These are phyloP conservation scores for Nipponacmea schrenckii DNA, from an alignment of 2,888 invertebrate genomes.

Conservation along the genomic window DNA sequence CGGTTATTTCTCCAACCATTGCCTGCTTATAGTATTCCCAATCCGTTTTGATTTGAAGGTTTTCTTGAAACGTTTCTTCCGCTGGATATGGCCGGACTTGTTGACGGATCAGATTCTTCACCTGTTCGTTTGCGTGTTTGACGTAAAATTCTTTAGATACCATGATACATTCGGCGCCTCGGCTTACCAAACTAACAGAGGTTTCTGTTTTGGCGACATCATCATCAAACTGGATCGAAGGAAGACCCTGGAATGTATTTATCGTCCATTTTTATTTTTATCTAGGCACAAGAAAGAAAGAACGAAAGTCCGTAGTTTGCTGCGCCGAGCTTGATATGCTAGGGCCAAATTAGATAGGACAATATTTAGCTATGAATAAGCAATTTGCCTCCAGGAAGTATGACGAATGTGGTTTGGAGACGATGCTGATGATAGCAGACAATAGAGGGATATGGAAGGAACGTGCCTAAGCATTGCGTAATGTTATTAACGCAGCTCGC, in stretches of 20 bases:
- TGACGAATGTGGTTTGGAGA: no score
- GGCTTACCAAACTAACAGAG: constrained; percentile 60
- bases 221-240: constrained; percentile 56
- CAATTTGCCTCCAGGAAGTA: no score
- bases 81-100: constrained; percentile 59
- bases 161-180: constrained; percentile 66
- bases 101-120: constrained; percentile 52
- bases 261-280: not conserved
- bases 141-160: constrained; percentile 61
- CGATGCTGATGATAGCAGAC: no score
- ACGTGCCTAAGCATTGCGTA: no score
- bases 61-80: constrained; percentile 59
- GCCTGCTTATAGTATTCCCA: constrained; percentile 60
- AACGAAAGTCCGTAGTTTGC: no score
- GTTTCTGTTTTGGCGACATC: constrained; percentile 44
- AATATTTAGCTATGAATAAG: no score
- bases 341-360: no score
- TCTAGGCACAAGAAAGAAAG: not conserved
- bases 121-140: constrained; percentile 59
- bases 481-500: no score
- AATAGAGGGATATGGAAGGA: no score
- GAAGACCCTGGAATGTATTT: constrained; percentile 63
- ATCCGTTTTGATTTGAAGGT: constrained; percentile 61
- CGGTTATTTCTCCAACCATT: constrained; percentile 45
- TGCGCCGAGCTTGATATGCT: no score